Percentiles rank a stretch among this genome's conserved stretches.
These are phyloP conservation scores for Lepidotrigona ventralis DNA, from an alignment of 1,140 invertebrate species.

Conservation along the genomic window DNA sequence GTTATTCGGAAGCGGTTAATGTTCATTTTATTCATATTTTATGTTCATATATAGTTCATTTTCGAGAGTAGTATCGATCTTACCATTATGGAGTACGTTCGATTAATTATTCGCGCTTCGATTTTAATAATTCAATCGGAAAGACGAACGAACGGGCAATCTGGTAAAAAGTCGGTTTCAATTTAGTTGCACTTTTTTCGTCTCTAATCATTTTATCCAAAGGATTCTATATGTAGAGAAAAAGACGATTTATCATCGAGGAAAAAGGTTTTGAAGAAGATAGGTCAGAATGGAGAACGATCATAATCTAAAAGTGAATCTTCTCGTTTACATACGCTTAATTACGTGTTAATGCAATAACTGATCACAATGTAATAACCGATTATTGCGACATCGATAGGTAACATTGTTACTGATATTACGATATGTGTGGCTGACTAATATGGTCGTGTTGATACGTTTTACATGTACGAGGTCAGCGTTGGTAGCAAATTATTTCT, in stretches of 20 bases:
- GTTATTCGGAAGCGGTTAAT: constrained; percentile 1
- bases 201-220: background rate
- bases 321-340: background rate
- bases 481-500: constrained; percentile 13
- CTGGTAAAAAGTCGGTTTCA: background rate
- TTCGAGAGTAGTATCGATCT: constrained; percentile 61
- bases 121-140: constrained; percentile 51
- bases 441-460: constrained; percentile 30
- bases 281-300: background rate
- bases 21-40: background rate
- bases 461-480: background rate
- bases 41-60: constrained; percentile 31
- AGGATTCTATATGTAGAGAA: background rate
- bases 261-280: background rate
- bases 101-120: constrained; percentile 54
- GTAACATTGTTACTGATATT: constrained; percentile 22
- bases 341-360: background rate
- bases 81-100: constrained; percentile 22
- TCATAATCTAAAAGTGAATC: background rate
- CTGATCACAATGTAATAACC: background rate
- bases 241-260: background rate
- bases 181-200: background rate
- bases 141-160: constrained; percentile 1
- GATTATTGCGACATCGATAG: background rate
- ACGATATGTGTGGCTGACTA: constrained; percentile 14